Percentiles rank a stretch among this genome's conserved stretches.
Conservation (phyloP, 2,888 invertebrate genomes). For the Plusia festucae region DNA sequence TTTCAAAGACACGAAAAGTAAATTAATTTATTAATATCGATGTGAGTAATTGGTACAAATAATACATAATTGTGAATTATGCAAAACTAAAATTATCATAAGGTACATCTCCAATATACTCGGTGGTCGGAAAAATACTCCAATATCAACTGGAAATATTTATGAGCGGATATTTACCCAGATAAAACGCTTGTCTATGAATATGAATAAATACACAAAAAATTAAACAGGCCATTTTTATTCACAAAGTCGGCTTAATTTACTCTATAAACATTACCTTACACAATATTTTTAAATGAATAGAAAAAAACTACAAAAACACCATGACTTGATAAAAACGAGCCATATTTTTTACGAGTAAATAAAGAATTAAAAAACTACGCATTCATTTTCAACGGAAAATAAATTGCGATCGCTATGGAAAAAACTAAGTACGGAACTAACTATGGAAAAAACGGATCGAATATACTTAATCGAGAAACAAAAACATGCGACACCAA, state of each 20-base stretch:
- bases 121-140: too few relatives aligned
- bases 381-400: neutral
- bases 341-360: neutral
- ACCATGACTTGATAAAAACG: neutral
- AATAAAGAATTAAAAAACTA: neutral
- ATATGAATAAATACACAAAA: neutral
- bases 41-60: too few relatives aligned
- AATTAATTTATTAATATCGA: too few relatives aligned
- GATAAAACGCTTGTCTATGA: neutral
- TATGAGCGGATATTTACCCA: too few relatives aligned
- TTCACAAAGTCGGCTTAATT: neutral
- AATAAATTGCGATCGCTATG: neutral
- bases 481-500: too few relatives aligned
- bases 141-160: too few relatives aligned
- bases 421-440: neutral
- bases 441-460: too few relatives aligned
- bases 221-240: neutral
- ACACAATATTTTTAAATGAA: neutral
- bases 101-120: too few relatives aligned
- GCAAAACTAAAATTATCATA: too few relatives aligned
- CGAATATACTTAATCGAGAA: too few relatives aligned
- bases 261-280: slow-evolving; percentile 4
- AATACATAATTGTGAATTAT: too few relatives aligned
- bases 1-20: too few relatives aligned
- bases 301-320: neutral